Conservation (phyloP, 2,888 invertebrate genomes). For the Acrobasis consociella region DNA sequence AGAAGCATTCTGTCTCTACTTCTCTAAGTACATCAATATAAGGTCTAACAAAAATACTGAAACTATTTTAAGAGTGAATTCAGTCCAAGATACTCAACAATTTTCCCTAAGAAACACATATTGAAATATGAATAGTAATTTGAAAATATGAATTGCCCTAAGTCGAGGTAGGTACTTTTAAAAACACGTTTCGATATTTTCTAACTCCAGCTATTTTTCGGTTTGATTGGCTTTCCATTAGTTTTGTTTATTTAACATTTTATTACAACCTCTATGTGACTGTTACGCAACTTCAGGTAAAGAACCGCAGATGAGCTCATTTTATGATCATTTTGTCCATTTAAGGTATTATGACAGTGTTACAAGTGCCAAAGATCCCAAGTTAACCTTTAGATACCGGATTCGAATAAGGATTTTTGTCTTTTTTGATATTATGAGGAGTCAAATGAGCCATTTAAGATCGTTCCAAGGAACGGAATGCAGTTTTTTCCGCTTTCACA, state of each 20-base stretch:
- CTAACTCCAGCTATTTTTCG: no score
- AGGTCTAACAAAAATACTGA: no score
- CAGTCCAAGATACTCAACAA: no score
- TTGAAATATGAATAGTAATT: no score
- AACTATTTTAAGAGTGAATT: no score
- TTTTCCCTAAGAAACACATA: no score
- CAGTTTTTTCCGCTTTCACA: neutral
- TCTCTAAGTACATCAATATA: no score
- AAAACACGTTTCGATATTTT: no score
- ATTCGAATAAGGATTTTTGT: neutral
- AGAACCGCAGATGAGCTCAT: neutral
- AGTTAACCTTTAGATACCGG: slow-evolving; percentile 5
- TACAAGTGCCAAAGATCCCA: neutral
- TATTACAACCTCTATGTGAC: neutral
- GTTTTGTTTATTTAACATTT: neutral
- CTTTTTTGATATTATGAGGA: neutral
- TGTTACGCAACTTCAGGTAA: slow-evolving; percentile 1
- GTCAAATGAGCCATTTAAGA: neutral
- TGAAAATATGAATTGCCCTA: no score
- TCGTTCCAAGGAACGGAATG: neutral
- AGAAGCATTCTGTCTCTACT: no score
- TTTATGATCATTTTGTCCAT: slow-evolving; percentile 4
- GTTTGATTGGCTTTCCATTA: neutral
- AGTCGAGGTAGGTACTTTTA: no score
- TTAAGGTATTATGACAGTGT: neutral